Conservation (phyloP, 2,888 invertebrate genomes). For the Pollenia griseotomentosa region DNA sequence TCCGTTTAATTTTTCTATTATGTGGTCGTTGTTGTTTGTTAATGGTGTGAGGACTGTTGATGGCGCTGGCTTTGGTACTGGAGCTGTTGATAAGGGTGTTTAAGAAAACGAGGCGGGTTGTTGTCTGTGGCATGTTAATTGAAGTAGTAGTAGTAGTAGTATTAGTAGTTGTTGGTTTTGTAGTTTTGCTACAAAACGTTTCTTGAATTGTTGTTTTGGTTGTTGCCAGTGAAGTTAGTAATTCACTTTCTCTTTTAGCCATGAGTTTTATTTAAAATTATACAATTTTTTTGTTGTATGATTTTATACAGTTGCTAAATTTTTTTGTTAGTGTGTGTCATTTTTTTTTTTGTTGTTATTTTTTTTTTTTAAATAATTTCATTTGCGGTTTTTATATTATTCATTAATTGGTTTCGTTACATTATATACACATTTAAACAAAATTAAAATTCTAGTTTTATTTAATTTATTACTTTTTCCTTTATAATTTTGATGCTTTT, state of each 20-base stretch:
- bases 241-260: slow-evolving; percentile 61
- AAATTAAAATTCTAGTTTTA: slow-evolving; percentile 76
- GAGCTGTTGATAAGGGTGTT: slow-evolving; percentile 25
- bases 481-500: not conserved
- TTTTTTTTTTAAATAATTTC: not conserved
- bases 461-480: slow-evolving; percentile 54
- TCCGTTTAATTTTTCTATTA: slow-evolving; percentile 80
- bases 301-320: not conserved
- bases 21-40: slow-evolving; percentile 40
- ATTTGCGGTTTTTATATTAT: slow-evolving; percentile 30
- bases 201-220: not conserved
- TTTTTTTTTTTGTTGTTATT: not conserved
- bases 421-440: slow-evolving; percentile 76
- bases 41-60: slow-evolving; percentile 18
- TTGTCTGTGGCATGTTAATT: slow-evolving; percentile 39
- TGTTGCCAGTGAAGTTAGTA: slow-evolving; percentile 34
- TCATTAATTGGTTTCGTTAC: slow-evolving; percentile 34
- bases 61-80: slow-evolving; percentile 1
- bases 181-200: slow-evolving; percentile 39
- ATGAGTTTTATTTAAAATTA: slow-evolving; percentile 56
- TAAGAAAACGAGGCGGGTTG: slow-evolving; percentile 56
- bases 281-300: slow-evolving; percentile 2
- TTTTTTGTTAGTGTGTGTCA: not conserved
- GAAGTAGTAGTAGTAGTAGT: not conserved
- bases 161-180: slow-evolving; percentile 14